Base-by-base conservation (phyloP, 2,113 vertebrate species). In the Xyrauchen texanus region DNA sequence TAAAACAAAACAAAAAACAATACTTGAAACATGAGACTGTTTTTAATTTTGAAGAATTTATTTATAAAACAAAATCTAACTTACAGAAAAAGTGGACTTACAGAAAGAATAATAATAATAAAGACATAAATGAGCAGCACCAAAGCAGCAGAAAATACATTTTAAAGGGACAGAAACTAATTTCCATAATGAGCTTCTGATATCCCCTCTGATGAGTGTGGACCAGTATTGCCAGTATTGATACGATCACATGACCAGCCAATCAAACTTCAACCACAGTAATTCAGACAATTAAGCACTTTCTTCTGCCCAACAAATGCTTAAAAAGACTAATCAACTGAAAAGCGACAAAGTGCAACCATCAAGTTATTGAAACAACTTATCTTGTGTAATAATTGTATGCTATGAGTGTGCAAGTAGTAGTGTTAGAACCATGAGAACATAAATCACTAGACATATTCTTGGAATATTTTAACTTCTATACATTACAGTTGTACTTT, bases 91-190 rank as follows among this genome's bases (percentile, higher is more conserved):
- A 9, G 12, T 12, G 4, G 8, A 55, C 21, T 45, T 15, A 65
- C 9, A 53, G 51, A 65, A 12, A n/a, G 16, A 16, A 45, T 42
- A 49, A 46, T n/a, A 62, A 5, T n/a, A 8, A 62, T 44, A 49
- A 53, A 44, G 11, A 65, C 44, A 77, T 49, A 64, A 65, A 72
- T 65, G 52, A 57, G 68, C 45, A 79, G n/a, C 49, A 72, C 61
- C 42, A 5, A 21, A 72, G 34, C n/a, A 42, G 34, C 15, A 55
- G 4, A 55, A 46, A 60, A 13, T 47, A 34, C 9, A n/a, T 12
- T n/a, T 44, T 10, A 58, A 16, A 66, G 63, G 47, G 45, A 47
- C 10, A 47, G 8, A 16, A 58, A 15, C 13, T 45, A 12, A 11
- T 21, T 3, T 65, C 63, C 42, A 10, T 51, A 51, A 67, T 52